A percentile compares a stretch with the other conserved stretches of the same genome.
Evolutionary conservation across 2,113 vertebrate species (phyloP).

Genomic region (Ahaetulla prasina): DNA sequence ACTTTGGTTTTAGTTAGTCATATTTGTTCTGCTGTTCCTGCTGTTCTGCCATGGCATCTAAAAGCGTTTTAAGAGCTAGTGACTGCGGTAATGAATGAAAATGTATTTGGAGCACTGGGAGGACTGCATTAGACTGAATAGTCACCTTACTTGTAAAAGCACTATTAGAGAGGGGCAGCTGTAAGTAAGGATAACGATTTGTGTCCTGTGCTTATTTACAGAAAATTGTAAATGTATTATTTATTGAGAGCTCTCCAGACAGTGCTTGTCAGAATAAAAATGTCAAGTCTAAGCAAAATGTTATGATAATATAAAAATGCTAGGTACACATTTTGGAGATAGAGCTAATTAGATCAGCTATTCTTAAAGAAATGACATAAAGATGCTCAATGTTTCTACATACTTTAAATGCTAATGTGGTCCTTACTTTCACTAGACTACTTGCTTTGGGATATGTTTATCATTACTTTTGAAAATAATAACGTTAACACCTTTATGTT

Average conservation of each 20-base stretch:
- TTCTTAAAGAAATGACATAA: constrained; percentile 74
- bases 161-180: constrained; percentile 85
- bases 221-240: constrained; percentile 98
- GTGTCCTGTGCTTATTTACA: constrained; percentile 95
- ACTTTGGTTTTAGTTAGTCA: constrained; percentile 66
- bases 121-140: constrained; percentile 93
- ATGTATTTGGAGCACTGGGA: constrained; percentile 85
- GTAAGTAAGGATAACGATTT: constrained; percentile 91
- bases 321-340: constrained; percentile 87
- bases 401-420: constrained; percentile 61
- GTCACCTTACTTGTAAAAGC: constrained; percentile 98
- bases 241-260: constrained; percentile 92
- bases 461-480: constrained; percentile 58
- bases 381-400: constrained; percentile 61
- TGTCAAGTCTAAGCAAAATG: constrained; percentile 88
- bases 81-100: constrained; percentile 98
- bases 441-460: constrained; percentile 63
- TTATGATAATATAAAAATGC: constrained; percentile 89
- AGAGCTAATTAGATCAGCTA: constrained; percentile 87
- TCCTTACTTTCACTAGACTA: constrained; percentile 48
- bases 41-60: constrained; percentile 85
- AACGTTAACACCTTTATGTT: constrained; percentile 65
- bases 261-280: constrained; percentile 94
- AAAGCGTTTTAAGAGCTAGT: constrained; percentile 99
- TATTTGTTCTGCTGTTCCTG: constrained; percentile 75